Evolutionary conservation across 2,888 invertebrate species (phyloP), one percentile per base, ranked within the genome.

Genomic region (Lasioglossum lativentre): DNA sequence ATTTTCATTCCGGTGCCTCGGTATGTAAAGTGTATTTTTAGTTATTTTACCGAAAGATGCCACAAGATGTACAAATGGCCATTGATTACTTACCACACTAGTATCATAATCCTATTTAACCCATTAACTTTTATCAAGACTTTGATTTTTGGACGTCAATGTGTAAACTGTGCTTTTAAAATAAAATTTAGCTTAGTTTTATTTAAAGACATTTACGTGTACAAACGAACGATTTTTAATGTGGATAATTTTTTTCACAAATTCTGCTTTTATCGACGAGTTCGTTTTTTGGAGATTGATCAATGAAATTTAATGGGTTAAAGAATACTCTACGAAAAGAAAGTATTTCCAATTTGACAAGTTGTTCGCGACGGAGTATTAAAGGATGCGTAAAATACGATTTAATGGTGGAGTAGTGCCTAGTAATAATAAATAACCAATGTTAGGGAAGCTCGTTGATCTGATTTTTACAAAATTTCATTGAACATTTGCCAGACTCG

Each of bases 341-440:
- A 71, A 71, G 71, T 42, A 71, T 71, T 42, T 38, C 38, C 68
- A 38, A 68, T 68, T 68, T 23, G 38, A 68, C 68, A 23, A 66
- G 30, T 16, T 52, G 23, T 52, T 34, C 52, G 34, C 52, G 52
- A 23, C n/a, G 73, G 52, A 52, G 47, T 30, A 12, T 74, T 74
- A n/a, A 19, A 3, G 23, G 38, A n/a, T 38, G 12, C n/a, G 52
- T 38, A 52, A 47, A 23, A 52, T 23, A 30, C 38, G 52, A 74
- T 74, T 73, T 52, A 6, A 52, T 52, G 34, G n/a, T 52, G 38
- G 52, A 74, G 52, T 52, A 68, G 70, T 71, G 70, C 42, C 42
- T 71, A 71, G 70, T 71, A 71, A n/a, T 42, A 71, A 71, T 71
- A 71, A 42, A n/a, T 70, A 42, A 40, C 34, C 40, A 40, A 71